Percentiles rank a stretch among this genome's conserved stretches.
Evolutionary conservation across 2,888 invertebrate genomes (phyloP).

Genomic region (Cheilosia impressa): DNA sequence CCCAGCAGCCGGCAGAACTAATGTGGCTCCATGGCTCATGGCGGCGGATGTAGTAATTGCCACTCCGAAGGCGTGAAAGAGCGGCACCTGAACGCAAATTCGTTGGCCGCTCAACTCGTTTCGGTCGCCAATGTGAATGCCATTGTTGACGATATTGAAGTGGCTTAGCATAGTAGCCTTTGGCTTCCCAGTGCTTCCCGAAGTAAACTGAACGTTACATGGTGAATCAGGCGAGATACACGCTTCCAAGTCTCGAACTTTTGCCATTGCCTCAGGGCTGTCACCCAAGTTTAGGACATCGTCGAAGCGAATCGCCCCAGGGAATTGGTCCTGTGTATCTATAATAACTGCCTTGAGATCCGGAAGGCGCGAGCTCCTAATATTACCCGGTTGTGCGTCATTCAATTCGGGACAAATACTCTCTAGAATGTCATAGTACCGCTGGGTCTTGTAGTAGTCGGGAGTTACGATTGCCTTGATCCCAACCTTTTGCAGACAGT

Average conservation of each 20-base stretch:
- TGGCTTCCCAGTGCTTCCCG: slow-evolving; percentile 90
- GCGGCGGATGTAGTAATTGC: slow-evolving; percentile 86
- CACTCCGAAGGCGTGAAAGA: slow-evolving; percentile 93
- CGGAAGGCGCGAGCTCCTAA: slow-evolving; percentile 84
- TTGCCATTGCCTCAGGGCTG: slow-evolving; percentile 73
- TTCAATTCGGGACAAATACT: slow-evolving; percentile 86
- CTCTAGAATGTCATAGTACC: slow-evolving; percentile 88
- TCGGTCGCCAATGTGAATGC: slow-evolving; percentile 86
- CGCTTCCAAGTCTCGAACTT: slow-evolving; percentile 83
- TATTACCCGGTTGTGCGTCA: slow-evolving; percentile 82
- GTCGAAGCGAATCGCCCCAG: slow-evolving; percentile 84
- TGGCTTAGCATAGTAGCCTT: slow-evolving; percentile 91
- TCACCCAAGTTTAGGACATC: slow-evolving; percentile 82
- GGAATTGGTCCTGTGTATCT: slow-evolving; percentile 83
- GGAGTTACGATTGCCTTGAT: slow-evolving; percentile 88
- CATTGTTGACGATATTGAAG: slow-evolving; percentile 90
- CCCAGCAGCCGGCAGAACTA: slow-evolving; percentile 86
- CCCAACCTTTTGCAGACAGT: slow-evolving; percentile 89
- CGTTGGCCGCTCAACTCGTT: slow-evolving; percentile 83
- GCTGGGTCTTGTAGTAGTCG: slow-evolving; percentile 86
- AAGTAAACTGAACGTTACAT: slow-evolving; percentile 93
- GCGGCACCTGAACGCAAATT: slow-evolving; percentile 88
- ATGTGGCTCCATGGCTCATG: slow-evolving; percentile 86
- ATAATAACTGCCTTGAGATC: slow-evolving; percentile 86
- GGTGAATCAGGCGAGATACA: slow-evolving; percentile 87